Percentiles rank a stretch among this genome's conserved stretches.
phyloP scores from a whole-genome alignment of 1,140 invertebrate genomes.

The Temnothorax curvispinosus region DNA sequence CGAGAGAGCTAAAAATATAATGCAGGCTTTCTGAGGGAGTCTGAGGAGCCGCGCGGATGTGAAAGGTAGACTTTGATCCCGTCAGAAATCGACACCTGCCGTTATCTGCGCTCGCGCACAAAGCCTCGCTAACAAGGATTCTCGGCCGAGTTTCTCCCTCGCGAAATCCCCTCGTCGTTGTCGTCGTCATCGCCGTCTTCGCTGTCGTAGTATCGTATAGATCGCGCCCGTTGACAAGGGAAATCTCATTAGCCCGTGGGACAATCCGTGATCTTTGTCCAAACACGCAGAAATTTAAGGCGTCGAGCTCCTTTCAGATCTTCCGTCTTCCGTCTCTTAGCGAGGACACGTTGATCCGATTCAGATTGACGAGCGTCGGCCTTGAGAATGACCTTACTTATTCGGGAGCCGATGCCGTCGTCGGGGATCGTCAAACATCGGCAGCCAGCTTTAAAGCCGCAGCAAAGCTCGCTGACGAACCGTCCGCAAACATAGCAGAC shows the following conservation, averaged over 20 bases:
- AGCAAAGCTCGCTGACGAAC: slow-evolving; percentile 57
- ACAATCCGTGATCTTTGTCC: slow-evolving; percentile 74
- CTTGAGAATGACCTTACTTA: slow-evolving; percentile 65
- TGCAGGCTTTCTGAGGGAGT: neutral
- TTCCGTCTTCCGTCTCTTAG: slow-evolving; percentile 39
- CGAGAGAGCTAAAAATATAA: slow-evolving; percentile 25
- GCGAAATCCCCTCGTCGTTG: slow-evolving; percentile 59
- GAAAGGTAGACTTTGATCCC: slow-evolving; percentile 61
- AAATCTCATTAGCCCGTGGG: slow-evolving; percentile 72
- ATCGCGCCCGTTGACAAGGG: slow-evolving; percentile 70
- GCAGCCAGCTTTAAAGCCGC: slow-evolving; percentile 54
- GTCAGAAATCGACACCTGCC: slow-evolving; percentile 70
- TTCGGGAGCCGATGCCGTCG: slow-evolving; percentile 39
- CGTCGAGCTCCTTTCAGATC: slow-evolving; percentile 40
- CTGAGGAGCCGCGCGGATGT: neutral
- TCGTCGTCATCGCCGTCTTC: slow-evolving; percentile 5
- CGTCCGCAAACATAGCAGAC: slow-evolving; percentile 26
- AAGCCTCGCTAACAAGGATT: slow-evolving; percentile 71
- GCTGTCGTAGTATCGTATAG: slow-evolving; percentile 61
- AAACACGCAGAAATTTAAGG: slow-evolving; percentile 69
- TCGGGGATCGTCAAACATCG: slow-evolving; percentile 63
- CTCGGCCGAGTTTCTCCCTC: slow-evolving; percentile 64
- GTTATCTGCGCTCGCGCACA: slow-evolving; percentile 54
- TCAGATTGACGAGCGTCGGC: slow-evolving; percentile 69
- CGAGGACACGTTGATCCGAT: slow-evolving; percentile 68